phyloP scores from a whole-genome alignment of 2,113 vertebrate genomes.

The Chaetodon trifascialis region DNA sequence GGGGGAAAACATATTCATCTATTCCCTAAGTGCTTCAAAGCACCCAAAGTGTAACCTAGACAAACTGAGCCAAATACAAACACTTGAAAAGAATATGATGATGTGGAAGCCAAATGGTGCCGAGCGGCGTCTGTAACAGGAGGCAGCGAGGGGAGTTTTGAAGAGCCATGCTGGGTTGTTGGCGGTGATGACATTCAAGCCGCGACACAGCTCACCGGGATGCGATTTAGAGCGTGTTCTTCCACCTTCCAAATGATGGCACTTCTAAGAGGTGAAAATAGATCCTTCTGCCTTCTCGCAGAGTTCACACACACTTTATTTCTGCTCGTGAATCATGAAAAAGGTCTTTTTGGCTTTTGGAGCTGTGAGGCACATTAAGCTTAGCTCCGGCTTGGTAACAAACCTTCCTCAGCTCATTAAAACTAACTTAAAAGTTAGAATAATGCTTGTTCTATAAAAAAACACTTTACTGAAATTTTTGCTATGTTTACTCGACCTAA shows the following conservation, averaged over 20 bases:
- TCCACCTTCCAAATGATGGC: conserved; percentile 77
- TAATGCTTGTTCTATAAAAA: not conserved
- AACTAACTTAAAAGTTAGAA: conserved; percentile 49
- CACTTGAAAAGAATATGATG: conserved; percentile 69
- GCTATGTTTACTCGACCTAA: not conserved
- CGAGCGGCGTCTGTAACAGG: conserved; percentile 59
- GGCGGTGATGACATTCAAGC: conserved; percentile 70
- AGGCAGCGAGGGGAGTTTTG: conserved; percentile 67
- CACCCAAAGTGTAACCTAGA: conserved; percentile 67
- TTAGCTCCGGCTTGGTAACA: conserved; percentile 36
- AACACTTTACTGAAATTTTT: not conserved
- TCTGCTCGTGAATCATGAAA: conserved; percentile 65
- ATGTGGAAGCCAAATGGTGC: conserved; percentile 66
- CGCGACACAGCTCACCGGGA: conserved; percentile 71
- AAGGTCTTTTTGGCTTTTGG: conserved; percentile 50
- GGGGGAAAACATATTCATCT: conserved; percentile 64
- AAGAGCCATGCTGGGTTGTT: conserved; percentile 74
- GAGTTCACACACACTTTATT: conserved; percentile 71
- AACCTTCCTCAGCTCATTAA: conserved; percentile 64
- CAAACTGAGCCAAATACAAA: conserved; percentile 73
- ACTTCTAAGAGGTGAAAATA: conserved; percentile 78
- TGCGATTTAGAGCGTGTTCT: conserved; percentile 72
- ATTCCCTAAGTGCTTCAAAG: conserved; percentile 75
- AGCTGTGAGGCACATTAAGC: conserved; percentile 56
- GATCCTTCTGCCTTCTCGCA: conserved; percentile 74